Base-by-base conservation (phyloP, 2,113 vertebrate species). In the Rhinolophus ferrumequinum region DNA sequence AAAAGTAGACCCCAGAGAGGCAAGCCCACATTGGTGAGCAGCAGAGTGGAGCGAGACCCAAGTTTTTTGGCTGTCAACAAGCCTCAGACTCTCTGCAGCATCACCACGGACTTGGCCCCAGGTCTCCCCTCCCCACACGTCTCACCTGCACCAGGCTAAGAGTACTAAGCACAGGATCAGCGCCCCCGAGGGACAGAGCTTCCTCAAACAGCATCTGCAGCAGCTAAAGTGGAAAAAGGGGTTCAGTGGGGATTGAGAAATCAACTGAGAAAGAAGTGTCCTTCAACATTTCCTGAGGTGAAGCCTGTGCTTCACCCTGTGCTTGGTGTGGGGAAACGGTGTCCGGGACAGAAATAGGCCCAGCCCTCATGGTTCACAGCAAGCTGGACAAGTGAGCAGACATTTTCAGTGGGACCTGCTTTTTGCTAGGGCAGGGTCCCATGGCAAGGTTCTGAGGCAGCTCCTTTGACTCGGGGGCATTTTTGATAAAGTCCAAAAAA, bases 101-200 rank as follows among this genome's bases (percentile, higher is more conserved):
- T 47, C 30, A 6, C 26, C 12, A 4, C 11, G 30, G 47, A 22
- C 58, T 47, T 11, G 18, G 14, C 28, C 60, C 24, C 47, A 8
- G 47, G 69, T 28, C 16, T 19, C 28, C n/a, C 60, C 5, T 16
- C 47, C 47, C 16, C 6, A 9, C 35, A 11, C 26, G 12, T 84
- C 94, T 96, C 86, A 97, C 96, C 97, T 98, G 94, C 44, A 97
- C 97, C 64, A 97, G 77, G 89, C 97, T 89, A 5, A 97, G 93
- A 21, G 93, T 95, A n/a, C 85, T 79, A 28, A 95, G 82, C 56
- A 64, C 69, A 12, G 13, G 38, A 2, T 79, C 85, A 70, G 90
- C 89, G 62, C 8, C 16, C 14, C 22, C 6, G 22, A 16, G 50
- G 21, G 81, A 62, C 94, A 82, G 80, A 30, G 85, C 88, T 88